Conservation (phyloP, 1,140 invertebrate genomes). For the Hylaeus anthracinus region DNA sequence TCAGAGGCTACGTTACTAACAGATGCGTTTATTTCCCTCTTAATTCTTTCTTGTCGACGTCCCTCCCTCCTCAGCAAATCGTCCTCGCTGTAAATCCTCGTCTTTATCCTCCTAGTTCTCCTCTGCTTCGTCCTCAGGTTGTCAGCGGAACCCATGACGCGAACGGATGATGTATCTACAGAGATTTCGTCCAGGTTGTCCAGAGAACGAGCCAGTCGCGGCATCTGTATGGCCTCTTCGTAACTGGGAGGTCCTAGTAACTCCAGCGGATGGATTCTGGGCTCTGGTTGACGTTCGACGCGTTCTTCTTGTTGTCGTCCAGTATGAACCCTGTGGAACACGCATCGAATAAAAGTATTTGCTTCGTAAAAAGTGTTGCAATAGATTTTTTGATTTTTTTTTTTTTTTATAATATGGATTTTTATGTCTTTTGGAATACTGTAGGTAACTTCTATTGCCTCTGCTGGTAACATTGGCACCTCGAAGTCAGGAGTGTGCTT, state of each 20-base stretch:
- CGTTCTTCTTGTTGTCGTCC: conserved; percentile 81
- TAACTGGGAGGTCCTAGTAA: conserved; percentile 86
- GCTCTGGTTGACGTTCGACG: conserved; percentile 74
- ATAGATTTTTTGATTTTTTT: neutral
- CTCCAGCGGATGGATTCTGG: conserved; percentile 83
- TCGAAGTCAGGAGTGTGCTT: no score
- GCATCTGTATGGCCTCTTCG: conserved; percentile 87
- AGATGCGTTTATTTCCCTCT: conserved; percentile 48
- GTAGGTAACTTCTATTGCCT: no score
- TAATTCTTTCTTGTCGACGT: conserved; percentile 63
- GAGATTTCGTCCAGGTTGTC: conserved; percentile 67
- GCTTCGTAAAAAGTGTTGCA: no score
- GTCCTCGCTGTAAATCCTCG: conserved; percentile 73
- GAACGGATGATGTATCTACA: conserved; percentile 40
- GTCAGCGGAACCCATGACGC: conserved; percentile 70
- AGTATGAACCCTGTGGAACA: conserved; percentile 73
- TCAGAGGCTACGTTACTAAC: conserved; percentile 19
- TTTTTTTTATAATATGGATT: no score
- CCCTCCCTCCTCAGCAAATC: conserved; percentile 70
- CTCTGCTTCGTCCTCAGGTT: conserved; percentile 72
- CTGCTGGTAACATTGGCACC: no score
- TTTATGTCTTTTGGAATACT: no score
- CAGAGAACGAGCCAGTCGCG: conserved; percentile 79
- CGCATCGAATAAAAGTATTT: no score
- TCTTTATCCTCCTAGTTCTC: conserved; percentile 63